phyloP scores from a whole-genome alignment of 2,113 vertebrate species.

The Muntiacus reevesi region DNA sequence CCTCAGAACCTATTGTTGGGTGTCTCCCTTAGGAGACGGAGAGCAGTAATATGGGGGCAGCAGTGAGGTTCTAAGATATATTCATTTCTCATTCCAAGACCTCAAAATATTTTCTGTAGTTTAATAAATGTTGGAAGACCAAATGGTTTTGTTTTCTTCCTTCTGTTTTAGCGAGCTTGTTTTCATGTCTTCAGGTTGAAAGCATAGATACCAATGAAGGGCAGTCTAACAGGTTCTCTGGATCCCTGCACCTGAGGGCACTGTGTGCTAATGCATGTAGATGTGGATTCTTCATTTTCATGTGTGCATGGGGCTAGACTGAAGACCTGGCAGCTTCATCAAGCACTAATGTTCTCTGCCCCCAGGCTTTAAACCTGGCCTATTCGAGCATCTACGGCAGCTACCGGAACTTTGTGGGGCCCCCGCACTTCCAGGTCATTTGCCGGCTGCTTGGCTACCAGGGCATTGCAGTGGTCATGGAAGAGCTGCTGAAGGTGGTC shows the following conservation, averaged over 20 bases:
- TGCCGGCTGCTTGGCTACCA: constrained; percentile 91
- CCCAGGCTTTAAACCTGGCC: constrained; percentile 88
- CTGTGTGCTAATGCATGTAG: not conserved
- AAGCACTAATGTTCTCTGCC: not conserved
- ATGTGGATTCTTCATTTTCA: no score
- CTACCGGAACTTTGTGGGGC: constrained; percentile 91
- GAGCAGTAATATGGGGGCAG: not conserved
- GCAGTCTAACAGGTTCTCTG: not conserved
- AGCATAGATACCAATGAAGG: not conserved
- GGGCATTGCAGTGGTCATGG: constrained; percentile 93
- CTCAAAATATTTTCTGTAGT: not conserved
- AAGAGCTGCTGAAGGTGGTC: constrained; percentile 91
- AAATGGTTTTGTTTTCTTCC: not conserved
- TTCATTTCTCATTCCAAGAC: not conserved
- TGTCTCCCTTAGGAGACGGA: not conserved
- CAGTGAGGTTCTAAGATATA: not conserved
- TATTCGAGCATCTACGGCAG: constrained; percentile 91
- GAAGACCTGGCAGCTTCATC: no score
- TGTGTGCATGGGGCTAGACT: rapidly evolving
- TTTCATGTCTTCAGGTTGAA: not conserved
- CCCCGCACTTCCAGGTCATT: constrained; percentile 90
- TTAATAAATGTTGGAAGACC: not conserved
- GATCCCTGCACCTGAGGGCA: rapidly evolving
- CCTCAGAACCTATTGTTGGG: rapidly evolving
- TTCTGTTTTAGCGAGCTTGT: not conserved